phyloP scores from a whole-genome alignment of 2,113 vertebrate species.

The Ceuthmochares aereus region DNA sequence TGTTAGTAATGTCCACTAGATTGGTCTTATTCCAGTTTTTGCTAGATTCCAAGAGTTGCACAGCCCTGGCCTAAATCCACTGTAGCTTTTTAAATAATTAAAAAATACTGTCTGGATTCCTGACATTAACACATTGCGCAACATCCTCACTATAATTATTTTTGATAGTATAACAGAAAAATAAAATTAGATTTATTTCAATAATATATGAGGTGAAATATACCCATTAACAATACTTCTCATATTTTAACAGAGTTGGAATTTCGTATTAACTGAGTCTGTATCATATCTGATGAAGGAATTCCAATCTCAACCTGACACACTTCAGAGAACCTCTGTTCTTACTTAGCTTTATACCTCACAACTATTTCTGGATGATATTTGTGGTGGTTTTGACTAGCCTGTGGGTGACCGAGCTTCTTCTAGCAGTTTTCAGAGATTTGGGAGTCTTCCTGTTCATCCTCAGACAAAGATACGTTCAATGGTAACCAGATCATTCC shows the following conservation, averaged over 20 bases:
- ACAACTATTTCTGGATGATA: not conserved
- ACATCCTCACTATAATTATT: not conserved
- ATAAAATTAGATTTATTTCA: not conserved
- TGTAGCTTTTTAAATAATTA: conserved; percentile 46
- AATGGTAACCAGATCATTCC: not conserved
- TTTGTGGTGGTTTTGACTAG: not conserved
- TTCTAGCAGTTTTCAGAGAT: not conserved
- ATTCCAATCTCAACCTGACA: not conserved
- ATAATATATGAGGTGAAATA: not conserved
- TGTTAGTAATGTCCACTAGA: not conserved
- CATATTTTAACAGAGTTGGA: not conserved
- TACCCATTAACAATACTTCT: not conserved
- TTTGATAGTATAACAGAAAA: not conserved
- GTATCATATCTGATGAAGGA: not conserved
- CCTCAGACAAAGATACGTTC: not conserved
- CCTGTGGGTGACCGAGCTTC: not conserved
- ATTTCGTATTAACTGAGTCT: not conserved
- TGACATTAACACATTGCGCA: not conserved
- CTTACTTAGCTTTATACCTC: not conserved
- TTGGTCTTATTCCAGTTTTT: conserved; percentile 9
- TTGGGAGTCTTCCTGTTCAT: not conserved
- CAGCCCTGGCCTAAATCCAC: not conserved
- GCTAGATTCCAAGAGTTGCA: not conserved
- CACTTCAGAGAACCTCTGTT: not conserved
- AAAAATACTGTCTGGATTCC: conserved; percentile 8